Evolutionary conservation across 2,113 vertebrate genomes (phyloP).

Genomic region (Ceyx melanurus): DNA sequence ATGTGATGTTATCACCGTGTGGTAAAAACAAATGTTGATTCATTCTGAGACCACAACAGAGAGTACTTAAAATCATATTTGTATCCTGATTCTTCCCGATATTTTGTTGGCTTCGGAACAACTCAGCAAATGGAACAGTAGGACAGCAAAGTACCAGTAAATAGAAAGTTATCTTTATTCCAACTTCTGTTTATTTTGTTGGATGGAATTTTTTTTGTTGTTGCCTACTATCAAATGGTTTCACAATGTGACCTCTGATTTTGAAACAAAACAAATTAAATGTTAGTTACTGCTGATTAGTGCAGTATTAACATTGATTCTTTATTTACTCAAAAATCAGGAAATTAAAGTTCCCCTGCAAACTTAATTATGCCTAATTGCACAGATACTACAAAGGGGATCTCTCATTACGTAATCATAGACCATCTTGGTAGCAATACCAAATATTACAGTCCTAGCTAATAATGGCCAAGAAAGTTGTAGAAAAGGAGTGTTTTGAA

Average conservation of each 20-base stretch:
- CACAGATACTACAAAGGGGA: constrained; percentile 42
- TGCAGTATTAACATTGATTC: constrained; percentile 43
- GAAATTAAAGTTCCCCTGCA: constrained; percentile 52
- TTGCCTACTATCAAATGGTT: constrained; percentile 24
- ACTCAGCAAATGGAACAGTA: constrained; percentile 29
- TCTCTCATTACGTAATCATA: constrained; percentile 30
- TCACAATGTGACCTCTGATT: constrained; percentile 57
- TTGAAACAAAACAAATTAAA: constrained; percentile 57
- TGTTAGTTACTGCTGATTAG: constrained; percentile 52
- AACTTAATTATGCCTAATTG: constrained; percentile 60
- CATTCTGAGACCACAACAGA: not conserved
- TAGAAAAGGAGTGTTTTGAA: not conserved
- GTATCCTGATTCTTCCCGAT: not conserved
- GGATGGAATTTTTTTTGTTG: not conserved
- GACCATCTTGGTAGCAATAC: constrained; percentile 6
- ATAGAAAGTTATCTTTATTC: constrained; percentile 44
- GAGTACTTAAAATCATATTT: not conserved
- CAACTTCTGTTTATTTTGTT: constrained; percentile 40
- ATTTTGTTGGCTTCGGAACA: constrained; percentile 28
- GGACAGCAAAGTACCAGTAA: constrained; percentile 33
- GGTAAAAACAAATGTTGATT: not conserved
- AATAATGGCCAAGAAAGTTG: constrained; percentile 11
- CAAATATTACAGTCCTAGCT: not conserved
- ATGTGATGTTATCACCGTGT: not conserved
- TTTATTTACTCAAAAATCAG: constrained; percentile 60